Percentiles rank a stretch among this genome's conserved stretches.
Conservation (phyloP, 1,140 invertebrate species). For the Bradynema listronoti region DNA sequence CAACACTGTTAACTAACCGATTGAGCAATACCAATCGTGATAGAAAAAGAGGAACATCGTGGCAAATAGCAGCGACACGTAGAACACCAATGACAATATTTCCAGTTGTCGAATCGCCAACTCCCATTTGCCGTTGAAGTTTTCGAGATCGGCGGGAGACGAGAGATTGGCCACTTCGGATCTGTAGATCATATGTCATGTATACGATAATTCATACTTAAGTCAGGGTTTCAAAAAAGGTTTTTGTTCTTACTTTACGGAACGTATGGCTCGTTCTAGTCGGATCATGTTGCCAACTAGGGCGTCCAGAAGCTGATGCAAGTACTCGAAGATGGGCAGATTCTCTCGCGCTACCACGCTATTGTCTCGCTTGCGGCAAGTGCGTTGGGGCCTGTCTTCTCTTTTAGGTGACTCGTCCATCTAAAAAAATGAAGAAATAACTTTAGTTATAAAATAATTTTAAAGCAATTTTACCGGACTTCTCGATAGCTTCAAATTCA, state of each 20-base stretch:
- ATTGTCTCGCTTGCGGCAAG: slow-evolving; percentile 44
- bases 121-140: slow-evolving; percentile 42
- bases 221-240: neutral
- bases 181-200: slow-evolving; percentile 29
- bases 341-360: slow-evolving; percentile 53
- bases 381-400: no score
- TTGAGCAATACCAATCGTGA: slow-evolving; percentile 56
- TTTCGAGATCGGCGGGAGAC: neutral
- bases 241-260: slow-evolving; percentile 45
- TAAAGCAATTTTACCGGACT: no score
- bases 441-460: no score
- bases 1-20: slow-evolving; percentile 41
- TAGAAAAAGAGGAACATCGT: slow-evolving; percentile 58
- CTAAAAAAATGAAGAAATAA: no score
- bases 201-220: slow-evolving; percentile 6
- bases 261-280: slow-evolving; percentile 39
- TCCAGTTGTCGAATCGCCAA: slow-evolving; percentile 51
- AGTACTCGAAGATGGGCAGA: slow-evolving; percentile 53
- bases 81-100: slow-evolving; percentile 50
- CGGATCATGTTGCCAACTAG: slow-evolving; percentile 28
- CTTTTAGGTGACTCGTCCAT: no score
- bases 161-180: slow-evolving; percentile 31
- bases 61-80: slow-evolving; percentile 46
- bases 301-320: slow-evolving; percentile 52
- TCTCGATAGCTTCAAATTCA: no score